phyloP scores from a whole-genome alignment of 2,888 invertebrate species.

The Lithophane socia region DNA sequence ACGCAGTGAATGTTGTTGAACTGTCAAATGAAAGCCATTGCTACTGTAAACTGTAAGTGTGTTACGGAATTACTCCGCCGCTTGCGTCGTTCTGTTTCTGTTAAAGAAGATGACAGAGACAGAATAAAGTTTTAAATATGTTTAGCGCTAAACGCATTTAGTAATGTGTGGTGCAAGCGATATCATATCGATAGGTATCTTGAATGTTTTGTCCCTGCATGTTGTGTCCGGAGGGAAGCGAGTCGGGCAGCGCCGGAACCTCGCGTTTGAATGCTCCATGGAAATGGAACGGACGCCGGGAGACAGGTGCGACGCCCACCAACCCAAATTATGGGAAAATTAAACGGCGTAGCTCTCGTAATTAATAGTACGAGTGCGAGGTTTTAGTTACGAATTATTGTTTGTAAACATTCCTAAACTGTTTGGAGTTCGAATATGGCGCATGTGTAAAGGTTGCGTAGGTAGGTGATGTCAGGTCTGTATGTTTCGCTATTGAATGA shows the following conservation, averaged over 20 bases:
- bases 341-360: slow-evolving; percentile 22
- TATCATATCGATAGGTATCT: slow-evolving; percentile 5
- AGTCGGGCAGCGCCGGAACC: slow-evolving; percentile 38
- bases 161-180: neutral
- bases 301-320: slow-evolving; percentile 24
- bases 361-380: slow-evolving; percentile 14
- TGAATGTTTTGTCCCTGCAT: slow-evolving; percentile 5
- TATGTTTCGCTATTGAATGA: slow-evolving; percentile 16
- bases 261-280: slow-evolving; percentile 24
- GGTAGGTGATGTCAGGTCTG: neutral
- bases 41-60: too few species aligned
- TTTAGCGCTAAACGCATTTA: neutral
- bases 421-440: neutral
- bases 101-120: too few species aligned
- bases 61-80: too few species aligned
- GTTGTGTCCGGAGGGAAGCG: slow-evolving; percentile 23
- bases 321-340: slow-evolving; percentile 39
- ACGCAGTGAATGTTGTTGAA: too few species aligned
- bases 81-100: too few species aligned
- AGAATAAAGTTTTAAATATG: neutral
- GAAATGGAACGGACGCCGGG: slow-evolving; percentile 43
- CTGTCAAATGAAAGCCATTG: too few species aligned
- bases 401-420: slow-evolving; percentile 36
- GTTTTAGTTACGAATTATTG: slow-evolving; percentile 7
- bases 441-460: neutral